Percentiles rank a stretch among this genome's conserved stretches.
Conservation (phyloP, 1,140 invertebrate species). For the Aphelenchoides fujianensis region DNA sequence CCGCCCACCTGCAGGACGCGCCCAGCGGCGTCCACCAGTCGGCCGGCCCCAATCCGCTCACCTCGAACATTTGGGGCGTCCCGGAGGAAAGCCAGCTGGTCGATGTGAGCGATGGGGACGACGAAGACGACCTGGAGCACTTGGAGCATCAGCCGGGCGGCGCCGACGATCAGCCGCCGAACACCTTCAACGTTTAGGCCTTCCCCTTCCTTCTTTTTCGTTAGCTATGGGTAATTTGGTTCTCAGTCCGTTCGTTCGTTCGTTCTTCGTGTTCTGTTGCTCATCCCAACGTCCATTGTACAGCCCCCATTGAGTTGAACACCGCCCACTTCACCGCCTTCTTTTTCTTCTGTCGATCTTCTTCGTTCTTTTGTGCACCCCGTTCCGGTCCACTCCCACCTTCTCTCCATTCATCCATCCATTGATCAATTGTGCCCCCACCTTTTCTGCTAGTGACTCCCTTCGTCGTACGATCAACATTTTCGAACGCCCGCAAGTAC, state of each 20-base stretch:
- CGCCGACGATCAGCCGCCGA: constrained; percentile 17
- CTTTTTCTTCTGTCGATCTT: not conserved
- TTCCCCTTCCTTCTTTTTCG: constrained; percentile 10
- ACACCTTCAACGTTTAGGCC: constrained; percentile 9
- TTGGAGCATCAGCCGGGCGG: not conserved
- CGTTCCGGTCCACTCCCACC: not conserved
- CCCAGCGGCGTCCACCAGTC: not conserved
- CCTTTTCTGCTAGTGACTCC: too few species aligned
- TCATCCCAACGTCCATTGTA: not conserved
- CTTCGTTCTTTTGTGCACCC: not conserved
- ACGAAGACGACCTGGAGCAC: not conserved
- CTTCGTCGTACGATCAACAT: too few species aligned
- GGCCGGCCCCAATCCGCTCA: constrained; percentile 1
- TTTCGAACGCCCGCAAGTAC: too few species aligned
- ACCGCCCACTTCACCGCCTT: too few species aligned
- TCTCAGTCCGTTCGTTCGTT: not conserved
- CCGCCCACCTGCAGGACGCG: not conserved
- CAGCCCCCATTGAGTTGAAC: too few species aligned
- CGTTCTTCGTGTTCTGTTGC: not conserved
- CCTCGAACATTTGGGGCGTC: constrained; percentile 41
- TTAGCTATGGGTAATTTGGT: too few species aligned
- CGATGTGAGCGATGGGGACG: not conserved
- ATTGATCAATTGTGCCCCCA: not conserved
- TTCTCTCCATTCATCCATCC: too few species aligned
- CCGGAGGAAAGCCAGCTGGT: constrained; percentile 31